Evolutionary conservation across 2,113 vertebrate genomes (phyloP).

Genomic region (Pomatostomus ruficeps): DNA sequence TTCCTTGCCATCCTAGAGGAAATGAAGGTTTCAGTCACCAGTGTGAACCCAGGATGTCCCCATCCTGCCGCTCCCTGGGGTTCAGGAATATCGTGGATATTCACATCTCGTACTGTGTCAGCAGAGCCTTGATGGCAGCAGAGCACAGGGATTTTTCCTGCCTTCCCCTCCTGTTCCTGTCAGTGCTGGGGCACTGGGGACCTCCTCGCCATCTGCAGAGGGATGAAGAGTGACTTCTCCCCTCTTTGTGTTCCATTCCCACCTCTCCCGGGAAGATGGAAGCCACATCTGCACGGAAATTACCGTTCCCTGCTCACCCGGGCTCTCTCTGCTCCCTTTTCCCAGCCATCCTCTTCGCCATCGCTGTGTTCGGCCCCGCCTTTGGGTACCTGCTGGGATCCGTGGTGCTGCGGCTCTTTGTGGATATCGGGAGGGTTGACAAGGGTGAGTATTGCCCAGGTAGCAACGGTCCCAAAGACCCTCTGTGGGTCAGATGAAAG

Average conservation of each 20-base stretch:
- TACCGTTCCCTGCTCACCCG: background rate
- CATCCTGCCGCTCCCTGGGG: background rate
- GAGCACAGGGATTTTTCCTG: background rate
- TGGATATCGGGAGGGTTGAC: conserved; percentile 81
- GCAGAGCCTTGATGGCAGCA: background rate
- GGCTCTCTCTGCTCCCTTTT: background rate
- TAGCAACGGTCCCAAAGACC: background rate
- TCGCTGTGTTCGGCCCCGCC: conserved; percentile 89
- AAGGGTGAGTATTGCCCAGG: conserved; percentile 67
- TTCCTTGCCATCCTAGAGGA: background rate
- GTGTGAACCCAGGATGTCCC: background rate
- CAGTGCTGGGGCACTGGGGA: background rate
- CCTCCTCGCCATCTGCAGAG: background rate
- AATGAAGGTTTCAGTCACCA: background rate
- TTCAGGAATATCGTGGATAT: background rate
- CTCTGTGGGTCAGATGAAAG: background rate
- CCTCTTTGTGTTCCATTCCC: background rate
- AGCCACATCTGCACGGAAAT: background rate
- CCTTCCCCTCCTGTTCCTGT: background rate
- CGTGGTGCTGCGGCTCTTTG: conserved; percentile 82
- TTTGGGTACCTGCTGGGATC: conserved; percentile 91
- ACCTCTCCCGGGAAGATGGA: background rate
- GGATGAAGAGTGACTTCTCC: background rate
- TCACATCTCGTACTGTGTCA: rapidly evolving
- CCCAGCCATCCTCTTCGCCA: conserved; percentile 90